phyloP scores from a whole-genome alignment of 2,113 vertebrate species.

The Suricata suricatta region DNA sequence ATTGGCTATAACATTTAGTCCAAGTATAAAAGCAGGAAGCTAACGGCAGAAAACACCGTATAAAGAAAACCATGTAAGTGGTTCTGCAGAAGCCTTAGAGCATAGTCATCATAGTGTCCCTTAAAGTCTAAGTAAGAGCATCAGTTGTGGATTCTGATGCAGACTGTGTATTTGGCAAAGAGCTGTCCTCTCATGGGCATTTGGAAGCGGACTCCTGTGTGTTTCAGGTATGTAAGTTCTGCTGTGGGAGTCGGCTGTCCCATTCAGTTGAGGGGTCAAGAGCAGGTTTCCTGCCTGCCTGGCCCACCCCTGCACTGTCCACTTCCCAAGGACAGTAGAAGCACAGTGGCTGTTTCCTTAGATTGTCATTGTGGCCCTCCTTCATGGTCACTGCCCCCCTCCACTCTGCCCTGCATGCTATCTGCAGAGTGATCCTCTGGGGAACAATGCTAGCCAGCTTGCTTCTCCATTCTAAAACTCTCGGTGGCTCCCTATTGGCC shows the following conservation, averaged over 20 bases:
- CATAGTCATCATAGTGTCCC: background rate
- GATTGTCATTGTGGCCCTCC: background rate
- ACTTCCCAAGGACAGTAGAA: background rate
- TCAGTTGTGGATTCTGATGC: background rate
- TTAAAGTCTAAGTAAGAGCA: background rate
- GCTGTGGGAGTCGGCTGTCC: background rate
- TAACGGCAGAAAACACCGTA: background rate
- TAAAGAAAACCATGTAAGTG: background rate
- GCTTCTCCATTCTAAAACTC: background rate
- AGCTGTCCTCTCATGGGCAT: background rate
- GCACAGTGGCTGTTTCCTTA: background rate
- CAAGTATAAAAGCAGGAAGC: slow-evolving; percentile 30
- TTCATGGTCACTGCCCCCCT: background rate
- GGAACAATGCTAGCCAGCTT: background rate
- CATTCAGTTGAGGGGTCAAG: background rate
- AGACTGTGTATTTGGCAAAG: slow-evolving; percentile 23
- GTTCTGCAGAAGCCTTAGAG: background rate
- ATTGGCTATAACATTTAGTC: background rate
- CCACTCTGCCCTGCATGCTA: background rate
- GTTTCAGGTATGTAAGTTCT: slow-evolving; percentile 42
- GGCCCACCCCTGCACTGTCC: too few relatives aligned
- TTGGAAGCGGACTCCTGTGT: slow-evolving; percentile 18
- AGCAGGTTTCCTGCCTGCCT: background rate
- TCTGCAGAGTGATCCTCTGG: background rate
- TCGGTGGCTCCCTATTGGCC: background rate